Percentiles rank a stretch among this genome's conserved stretches.
These are phyloP conservation scores for Cataglyphis livida DNA, from an alignment of 2,888 invertebrate genomes.

Conservation along the genomic window DNA sequence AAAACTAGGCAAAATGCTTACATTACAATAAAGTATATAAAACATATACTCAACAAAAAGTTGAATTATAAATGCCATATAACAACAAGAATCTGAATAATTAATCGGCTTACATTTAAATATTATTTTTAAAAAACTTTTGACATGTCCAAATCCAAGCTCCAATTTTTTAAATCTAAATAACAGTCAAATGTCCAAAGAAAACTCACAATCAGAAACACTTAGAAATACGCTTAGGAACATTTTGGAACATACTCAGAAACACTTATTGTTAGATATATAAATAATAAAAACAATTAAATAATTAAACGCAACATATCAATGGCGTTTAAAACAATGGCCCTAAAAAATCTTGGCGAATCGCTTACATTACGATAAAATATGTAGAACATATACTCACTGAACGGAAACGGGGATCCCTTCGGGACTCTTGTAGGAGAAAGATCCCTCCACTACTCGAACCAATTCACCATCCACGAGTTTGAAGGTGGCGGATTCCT, in stretches of 20 bases:
- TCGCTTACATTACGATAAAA: not conserved
- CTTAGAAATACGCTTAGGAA: not conserved
- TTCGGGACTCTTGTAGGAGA: slow-evolving; percentile 82
- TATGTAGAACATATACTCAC: slow-evolving; percentile 69
- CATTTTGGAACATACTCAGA: not conserved
- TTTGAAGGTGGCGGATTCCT: slow-evolving; percentile 79
- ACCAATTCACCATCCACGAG: slow-evolving; percentile 80
- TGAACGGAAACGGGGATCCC: slow-evolving; percentile 82
- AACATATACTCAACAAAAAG: slow-evolving; percentile 47
- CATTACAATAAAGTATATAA: not conserved
- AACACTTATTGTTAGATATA: not conserved
- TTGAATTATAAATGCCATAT: too few species aligned
- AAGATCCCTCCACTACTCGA: slow-evolving; percentile 80
- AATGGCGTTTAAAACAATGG: too few species aligned
- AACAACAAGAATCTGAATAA: too few species aligned
- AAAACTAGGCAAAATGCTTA: not conserved
- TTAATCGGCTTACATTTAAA: not conserved
- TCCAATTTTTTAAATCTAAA: not conserved
- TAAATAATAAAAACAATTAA: not conserved
- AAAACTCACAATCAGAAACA: too few species aligned
- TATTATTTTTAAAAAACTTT: not conserved
- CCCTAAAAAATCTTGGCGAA: not conserved
- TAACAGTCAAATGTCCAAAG: not conserved
- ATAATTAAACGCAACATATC: not conserved
- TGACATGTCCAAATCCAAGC: not conserved